phyloP scores from a whole-genome alignment of 2,113 vertebrate species.

The Puma concolor region DNA sequence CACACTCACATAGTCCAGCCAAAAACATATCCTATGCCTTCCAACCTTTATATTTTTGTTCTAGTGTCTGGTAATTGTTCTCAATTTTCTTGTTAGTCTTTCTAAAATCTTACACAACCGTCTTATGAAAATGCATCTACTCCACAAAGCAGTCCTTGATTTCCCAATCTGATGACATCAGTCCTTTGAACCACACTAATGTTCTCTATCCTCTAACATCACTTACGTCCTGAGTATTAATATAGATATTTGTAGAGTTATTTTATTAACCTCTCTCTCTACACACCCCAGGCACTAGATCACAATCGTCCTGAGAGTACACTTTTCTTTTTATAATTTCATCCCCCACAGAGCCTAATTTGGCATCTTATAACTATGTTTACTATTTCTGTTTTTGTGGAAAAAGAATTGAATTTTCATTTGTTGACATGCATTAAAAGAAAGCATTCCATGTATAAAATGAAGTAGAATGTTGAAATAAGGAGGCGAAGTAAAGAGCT shows the following conservation, averaged over 20 bases:
- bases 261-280: background rate
- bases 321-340: constrained; percentile 2
- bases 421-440: background rate
- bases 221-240: background rate
- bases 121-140: background rate
- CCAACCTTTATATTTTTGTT: background rate
- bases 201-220: background rate
- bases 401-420: constrained; percentile 33
- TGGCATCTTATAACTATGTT: constrained; percentile 13
- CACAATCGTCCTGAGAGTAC: background rate
- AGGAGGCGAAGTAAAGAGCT: background rate
- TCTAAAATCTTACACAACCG: background rate
- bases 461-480: background rate
- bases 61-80: background rate
- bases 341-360: background rate
- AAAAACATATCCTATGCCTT: background rate
- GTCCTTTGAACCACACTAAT: background rate
- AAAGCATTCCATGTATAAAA: constrained; percentile 12
- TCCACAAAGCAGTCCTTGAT: background rate
- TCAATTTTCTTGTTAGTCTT: background rate
- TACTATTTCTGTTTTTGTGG: background rate
- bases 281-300: background rate
- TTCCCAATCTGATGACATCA: background rate
- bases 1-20: background rate
- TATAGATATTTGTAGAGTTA: background rate